phyloP scores from a whole-genome alignment of 2,113 vertebrate species.

The Canis aureus region DNA sequence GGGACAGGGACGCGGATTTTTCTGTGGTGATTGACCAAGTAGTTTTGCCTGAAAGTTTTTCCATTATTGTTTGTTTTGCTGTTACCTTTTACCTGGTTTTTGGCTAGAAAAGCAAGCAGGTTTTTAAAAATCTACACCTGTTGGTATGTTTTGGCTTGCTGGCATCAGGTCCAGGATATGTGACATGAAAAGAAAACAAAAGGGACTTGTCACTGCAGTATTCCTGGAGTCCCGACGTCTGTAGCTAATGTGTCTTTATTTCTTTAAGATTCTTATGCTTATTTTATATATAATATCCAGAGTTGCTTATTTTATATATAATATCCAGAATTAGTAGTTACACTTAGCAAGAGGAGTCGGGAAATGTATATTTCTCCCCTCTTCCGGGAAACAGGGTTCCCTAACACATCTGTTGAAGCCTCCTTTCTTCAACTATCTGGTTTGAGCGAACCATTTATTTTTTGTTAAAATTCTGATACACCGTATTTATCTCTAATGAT shows the following conservation, averaged over 20 bases:
- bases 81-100: background rate
- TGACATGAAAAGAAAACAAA: background rate
- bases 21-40: background rate
- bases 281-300: background rate
- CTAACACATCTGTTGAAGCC: background rate
- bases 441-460: background rate
- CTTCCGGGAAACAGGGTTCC: background rate
- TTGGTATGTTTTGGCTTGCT: background rate
- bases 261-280: background rate
- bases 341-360: background rate
- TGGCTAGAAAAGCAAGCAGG: background rate
- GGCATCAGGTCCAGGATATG: background rate
- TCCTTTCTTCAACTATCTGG: background rate
- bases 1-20: background rate
- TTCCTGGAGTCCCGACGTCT: background rate
- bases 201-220: background rate
- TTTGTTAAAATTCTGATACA: background rate
- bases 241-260: background rate
- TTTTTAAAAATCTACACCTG: background rate
- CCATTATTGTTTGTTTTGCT: background rate
- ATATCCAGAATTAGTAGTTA: background rate
- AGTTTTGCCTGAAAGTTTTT: background rate
- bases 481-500: background rate
- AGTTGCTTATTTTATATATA: background rate
- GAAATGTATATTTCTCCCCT: background rate